A percentile compares a stretch with the other conserved stretches of the same genome.
These are phyloP conservation scores for Polyommatus iphigenia DNA, from an alignment of 2,888 invertebrate species.

Conservation along the genomic window DNA sequence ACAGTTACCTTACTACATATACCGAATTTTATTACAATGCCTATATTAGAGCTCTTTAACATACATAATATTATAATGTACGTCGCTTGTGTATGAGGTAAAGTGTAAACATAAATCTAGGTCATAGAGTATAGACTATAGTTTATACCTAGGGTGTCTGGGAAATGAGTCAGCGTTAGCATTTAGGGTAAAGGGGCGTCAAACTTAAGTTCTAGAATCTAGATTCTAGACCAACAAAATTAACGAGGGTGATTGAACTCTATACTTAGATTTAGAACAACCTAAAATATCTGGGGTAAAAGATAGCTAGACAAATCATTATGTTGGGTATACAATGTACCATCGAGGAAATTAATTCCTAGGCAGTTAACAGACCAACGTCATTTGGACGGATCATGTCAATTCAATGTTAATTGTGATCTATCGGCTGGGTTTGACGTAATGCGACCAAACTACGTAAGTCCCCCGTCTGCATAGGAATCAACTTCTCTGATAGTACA, in stretches of 20 bases:
- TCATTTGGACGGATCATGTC: too few species aligned
- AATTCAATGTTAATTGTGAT: too few species aligned
- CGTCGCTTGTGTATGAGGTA: slow-evolving; percentile 77
- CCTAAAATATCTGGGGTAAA: not conserved
- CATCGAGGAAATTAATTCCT: too few species aligned
- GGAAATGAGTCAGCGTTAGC: not conserved
- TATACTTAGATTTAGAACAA: not conserved
- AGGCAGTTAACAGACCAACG: too few species aligned
- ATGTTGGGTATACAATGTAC: not conserved
- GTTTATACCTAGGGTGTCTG: not conserved
- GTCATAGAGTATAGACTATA: not conserved
- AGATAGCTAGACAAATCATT: not conserved
- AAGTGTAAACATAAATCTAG: slow-evolving; percentile 1
- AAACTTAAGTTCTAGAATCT: not conserved
- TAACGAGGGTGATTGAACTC: not conserved
- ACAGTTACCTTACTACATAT: too few species aligned
- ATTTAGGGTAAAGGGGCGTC: not conserved
- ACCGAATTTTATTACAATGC: too few species aligned
- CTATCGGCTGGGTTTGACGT: too few species aligned
- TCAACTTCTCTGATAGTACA: too few species aligned
- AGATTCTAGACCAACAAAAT: not conserved
- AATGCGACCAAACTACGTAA: too few species aligned
- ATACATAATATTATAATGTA: slow-evolving; percentile 90
- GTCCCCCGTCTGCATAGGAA: too few species aligned
- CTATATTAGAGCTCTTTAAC: slow-evolving; percentile 88